These are phyloP conservation scores for Ormyrus labotus DNA, from an alignment of 2,888 invertebrate genomes.

Conservation along the genomic window DNA sequence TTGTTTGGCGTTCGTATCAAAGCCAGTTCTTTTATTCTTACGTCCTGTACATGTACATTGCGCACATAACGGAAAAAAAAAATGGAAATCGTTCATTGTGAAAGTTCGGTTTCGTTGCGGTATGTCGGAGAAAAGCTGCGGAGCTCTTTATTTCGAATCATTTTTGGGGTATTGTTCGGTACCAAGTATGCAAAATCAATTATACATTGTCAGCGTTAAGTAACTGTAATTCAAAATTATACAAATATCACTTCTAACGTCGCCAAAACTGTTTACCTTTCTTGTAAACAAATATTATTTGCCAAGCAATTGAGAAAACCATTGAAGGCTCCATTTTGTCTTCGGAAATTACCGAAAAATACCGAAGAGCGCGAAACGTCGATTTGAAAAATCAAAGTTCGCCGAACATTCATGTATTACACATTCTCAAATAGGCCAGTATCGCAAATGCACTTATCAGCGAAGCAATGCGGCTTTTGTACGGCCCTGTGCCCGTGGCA, in stretches of 20 bases:
- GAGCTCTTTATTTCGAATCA: no score
- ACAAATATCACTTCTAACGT: no score
- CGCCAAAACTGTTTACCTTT: no score
- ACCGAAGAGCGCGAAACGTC: neutral
- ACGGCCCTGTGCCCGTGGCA: constrained; percentile 6
- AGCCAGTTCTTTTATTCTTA: constrained; percentile 34
- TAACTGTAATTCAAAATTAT: no score
- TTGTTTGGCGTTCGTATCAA: constrained; percentile 33
- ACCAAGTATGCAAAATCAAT: no score
- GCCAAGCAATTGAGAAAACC: no score
- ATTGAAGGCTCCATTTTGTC: no score
- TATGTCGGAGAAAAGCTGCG: no score
- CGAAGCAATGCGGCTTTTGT: neutral
- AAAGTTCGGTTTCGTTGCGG: constrained; percentile 1
- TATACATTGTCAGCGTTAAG: no score
- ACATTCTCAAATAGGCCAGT: neutral
- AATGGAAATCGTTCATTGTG: constrained; percentile 45
- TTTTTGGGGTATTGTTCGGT: no score
- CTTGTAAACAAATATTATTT: no score
- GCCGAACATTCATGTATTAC: neutral
- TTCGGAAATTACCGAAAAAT: neutral
- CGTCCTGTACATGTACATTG: constrained; percentile 5
- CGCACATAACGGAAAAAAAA: constrained; percentile 18
- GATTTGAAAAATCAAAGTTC: neutral
- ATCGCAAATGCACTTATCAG: constrained; percentile 4